A percentile compares a stretch with the other conserved stretches of the same genome.
phyloP scores from a whole-genome alignment of 2,888 invertebrate species.

The Cactoblastis cactorum region DNA sequence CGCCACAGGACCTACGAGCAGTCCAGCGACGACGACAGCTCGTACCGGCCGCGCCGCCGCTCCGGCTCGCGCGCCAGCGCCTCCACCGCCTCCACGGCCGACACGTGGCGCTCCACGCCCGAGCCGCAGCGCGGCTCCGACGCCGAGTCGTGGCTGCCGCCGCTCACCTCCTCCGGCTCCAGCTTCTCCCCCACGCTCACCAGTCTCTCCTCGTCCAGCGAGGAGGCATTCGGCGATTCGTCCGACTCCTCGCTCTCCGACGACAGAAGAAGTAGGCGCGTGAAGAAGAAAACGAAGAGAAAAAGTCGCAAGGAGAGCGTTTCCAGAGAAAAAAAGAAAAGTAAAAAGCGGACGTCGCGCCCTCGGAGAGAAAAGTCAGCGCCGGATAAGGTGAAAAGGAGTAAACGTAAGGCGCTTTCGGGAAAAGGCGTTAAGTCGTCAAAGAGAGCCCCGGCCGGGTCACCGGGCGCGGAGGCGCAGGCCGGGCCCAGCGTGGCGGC shows the following conservation, averaged over 20 bases:
- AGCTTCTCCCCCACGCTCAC: conserved; percentile 17
- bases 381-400: conserved; percentile 31
- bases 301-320: conserved; percentile 23
- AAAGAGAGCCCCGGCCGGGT: conserved; percentile 23
- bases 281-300: conserved; percentile 35
- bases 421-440: conserved; percentile 59
- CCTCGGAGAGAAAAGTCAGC: conserved; percentile 29
- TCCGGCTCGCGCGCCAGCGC: conserved; percentile 25
- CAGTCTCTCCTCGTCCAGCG: conserved; percentile 2
- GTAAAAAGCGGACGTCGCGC: conserved; percentile 30
- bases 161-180: conserved; percentile 17
- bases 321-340: conserved; percentile 28
- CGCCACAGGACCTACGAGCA: conserved; percentile 27
- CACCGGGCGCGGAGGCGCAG: conserved; percentile 13
- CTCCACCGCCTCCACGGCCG: conserved; percentile 22
- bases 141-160: not conserved
- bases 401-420: conserved; percentile 46
- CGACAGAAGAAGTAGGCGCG: conserved; percentile 24
- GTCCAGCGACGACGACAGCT: conserved; percentile 41
- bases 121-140: conserved; percentile 1
- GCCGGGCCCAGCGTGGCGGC: conserved; percentile 22
- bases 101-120: conserved; percentile 25
- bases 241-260: conserved; percentile 17
- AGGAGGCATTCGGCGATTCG: conserved; percentile 13
- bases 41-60: conserved; percentile 32